These are phyloP conservation scores for Malurus elegans DNA, from an alignment of 2,113 vertebrate species.

Conservation along the genomic window DNA sequence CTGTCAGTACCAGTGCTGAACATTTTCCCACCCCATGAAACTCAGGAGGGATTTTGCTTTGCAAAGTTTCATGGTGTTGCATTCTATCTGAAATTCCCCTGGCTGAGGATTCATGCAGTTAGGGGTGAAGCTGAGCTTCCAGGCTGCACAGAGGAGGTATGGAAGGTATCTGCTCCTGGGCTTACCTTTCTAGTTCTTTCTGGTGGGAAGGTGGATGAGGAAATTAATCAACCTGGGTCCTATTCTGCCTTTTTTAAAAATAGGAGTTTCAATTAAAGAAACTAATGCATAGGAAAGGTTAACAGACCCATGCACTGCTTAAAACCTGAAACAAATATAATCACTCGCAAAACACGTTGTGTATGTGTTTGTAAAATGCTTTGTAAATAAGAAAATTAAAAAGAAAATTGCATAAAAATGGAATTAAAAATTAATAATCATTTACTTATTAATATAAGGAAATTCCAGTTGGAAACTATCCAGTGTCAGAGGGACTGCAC, in stretches of 20 bases:
- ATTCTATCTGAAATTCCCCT: not conserved
- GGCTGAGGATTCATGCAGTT: fast-evolving
- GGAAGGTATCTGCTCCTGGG: not conserved
- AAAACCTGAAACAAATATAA: not conserved
- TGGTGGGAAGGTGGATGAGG: not conserved
- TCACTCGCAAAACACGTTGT: not conserved
- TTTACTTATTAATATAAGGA: not conserved
- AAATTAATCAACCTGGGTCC: not conserved
- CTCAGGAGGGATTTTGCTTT: not conserved
- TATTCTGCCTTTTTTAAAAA: not conserved
- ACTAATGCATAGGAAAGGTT: not conserved
- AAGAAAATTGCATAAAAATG: not conserved
- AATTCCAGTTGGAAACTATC: not conserved
- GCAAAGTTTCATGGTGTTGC: fast-evolving
- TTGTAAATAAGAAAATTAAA: not conserved
- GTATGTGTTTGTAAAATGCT: not conserved
- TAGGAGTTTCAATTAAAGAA: not conserved
- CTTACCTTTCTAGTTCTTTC: not conserved
- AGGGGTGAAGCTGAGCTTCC: not conserved
- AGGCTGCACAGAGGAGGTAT: fast-evolving
- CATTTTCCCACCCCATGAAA: not conserved
- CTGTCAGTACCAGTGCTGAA: not conserved
- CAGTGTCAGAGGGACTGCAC: not conserved
- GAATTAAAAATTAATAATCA: not conserved
- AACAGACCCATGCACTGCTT: not conserved